Evolutionary conservation across 2,797 vertebrate genomes (phyloP).

Genomic region (Tragelaphus oryx): DNA sequence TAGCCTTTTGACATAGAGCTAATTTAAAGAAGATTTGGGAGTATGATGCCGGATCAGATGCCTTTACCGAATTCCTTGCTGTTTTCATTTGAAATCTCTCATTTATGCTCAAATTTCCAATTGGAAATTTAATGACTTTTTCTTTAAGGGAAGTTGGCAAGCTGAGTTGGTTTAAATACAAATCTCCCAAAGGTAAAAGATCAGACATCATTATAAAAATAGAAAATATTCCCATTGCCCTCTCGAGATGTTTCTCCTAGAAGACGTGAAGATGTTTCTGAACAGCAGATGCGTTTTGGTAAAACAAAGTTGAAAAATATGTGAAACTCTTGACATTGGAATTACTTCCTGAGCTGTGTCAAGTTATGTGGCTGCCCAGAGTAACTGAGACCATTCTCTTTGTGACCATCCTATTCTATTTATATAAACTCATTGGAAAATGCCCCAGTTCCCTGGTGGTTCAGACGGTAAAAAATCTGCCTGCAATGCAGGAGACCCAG

Average conservation of each 20-base stretch:
- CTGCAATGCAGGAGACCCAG: neutral
- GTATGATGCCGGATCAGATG: conserved; percentile 93
- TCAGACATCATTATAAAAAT: conserved; percentile 63
- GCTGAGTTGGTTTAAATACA: conserved; percentile 63
- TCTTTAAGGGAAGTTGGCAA: conserved; percentile 70
- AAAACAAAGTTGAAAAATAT: conserved; percentile 70
- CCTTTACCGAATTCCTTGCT: conserved; percentile 88
- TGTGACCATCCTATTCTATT: conserved; percentile 38
- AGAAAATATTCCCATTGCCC: conserved; percentile 51
- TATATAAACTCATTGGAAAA: neutral
- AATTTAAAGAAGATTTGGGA: conserved; percentile 93
- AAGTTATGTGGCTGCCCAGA: conserved; percentile 41
- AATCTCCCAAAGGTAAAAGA: conserved; percentile 71
- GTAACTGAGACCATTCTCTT: conserved; percentile 53
- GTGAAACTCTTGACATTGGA: conserved; percentile 56
- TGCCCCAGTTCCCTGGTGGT: neutral
- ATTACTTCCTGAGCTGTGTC: conserved; percentile 59
- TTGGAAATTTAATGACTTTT: conserved; percentile 72
- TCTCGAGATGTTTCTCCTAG: conserved; percentile 72
- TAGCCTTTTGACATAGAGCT: conserved; percentile 88
- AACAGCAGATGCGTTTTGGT: conserved; percentile 72
- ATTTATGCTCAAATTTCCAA: conserved; percentile 88
- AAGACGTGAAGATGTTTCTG: conserved; percentile 66
- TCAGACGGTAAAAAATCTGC: neutral
- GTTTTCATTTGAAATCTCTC: conserved; percentile 90